Evolutionary conservation across 2,888 invertebrate genomes (phyloP).

Genomic region (Endotricha flammealis): DNA sequence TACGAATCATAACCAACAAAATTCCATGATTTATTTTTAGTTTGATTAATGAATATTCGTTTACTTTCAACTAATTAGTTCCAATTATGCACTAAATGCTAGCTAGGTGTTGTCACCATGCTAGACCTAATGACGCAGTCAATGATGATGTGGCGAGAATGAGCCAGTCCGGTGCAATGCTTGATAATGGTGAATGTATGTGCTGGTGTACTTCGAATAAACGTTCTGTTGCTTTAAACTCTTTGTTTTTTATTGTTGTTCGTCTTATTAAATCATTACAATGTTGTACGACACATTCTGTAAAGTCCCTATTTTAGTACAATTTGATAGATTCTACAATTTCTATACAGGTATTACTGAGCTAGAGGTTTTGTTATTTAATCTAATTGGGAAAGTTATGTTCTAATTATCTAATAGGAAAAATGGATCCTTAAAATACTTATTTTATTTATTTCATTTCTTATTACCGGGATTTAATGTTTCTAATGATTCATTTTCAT

Average conservation of each 20-base stretch:
- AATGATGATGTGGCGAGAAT: slow-evolving; percentile 57
- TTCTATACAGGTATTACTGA: slow-evolving; percentile 27
- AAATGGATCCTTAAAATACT: slow-evolving; percentile 7
- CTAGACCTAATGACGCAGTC: slow-evolving; percentile 69
- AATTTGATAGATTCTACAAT: slow-evolving; percentile 19
- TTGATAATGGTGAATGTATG: slow-evolving; percentile 66
- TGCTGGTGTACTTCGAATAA: slow-evolving; percentile 56
- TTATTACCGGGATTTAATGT: background rate
- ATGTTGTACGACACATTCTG: slow-evolving; percentile 11
- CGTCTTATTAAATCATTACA: too few relatives aligned
- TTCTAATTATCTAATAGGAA: slow-evolving; percentile 17
- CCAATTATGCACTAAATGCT: slow-evolving; percentile 61
- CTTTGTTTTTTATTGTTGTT: background rate
- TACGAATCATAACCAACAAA: slow-evolving; percentile 40
- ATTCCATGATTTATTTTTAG: slow-evolving; percentile 24
- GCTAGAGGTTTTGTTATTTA: slow-evolving; percentile 29
- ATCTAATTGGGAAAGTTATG: slow-evolving; percentile 24
- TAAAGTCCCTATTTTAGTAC: slow-evolving; percentile 26
- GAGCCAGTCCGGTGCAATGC: slow-evolving; percentile 73
- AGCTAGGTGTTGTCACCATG: slow-evolving; percentile 73
- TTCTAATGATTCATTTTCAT: slow-evolving; percentile 15
- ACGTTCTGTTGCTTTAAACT: slow-evolving; percentile 21
- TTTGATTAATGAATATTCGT: slow-evolving; percentile 14
- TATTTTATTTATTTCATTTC: slow-evolving; percentile 10
- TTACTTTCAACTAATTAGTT: slow-evolving; percentile 32